These are phyloP conservation scores for Camelus dromedarius DNA, from an alignment of 2,113 vertebrate genomes.

Conservation along the genomic window DNA sequence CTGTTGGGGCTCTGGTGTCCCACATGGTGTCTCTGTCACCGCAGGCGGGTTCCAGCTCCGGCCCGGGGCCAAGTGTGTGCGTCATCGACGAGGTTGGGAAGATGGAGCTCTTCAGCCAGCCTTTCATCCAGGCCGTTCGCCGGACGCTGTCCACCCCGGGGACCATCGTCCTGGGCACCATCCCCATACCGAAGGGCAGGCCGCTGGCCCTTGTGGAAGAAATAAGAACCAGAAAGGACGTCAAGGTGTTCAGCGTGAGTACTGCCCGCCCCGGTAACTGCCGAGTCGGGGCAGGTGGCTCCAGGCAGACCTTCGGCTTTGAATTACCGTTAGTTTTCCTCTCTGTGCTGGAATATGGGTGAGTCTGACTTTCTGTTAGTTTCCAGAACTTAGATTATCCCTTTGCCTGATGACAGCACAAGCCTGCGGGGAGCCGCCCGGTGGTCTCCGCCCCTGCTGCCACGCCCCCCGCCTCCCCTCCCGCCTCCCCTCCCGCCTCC, in stretches of 20 bases:
- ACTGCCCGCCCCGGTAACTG: rapidly evolving
- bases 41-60: slow-evolving; percentile 83
- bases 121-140: slow-evolving; percentile 92
- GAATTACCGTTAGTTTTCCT: too few species aligned
- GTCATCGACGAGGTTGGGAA: slow-evolving; percentile 97
- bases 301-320: background rate
- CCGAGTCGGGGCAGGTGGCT: rapidly evolving
- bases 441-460: background rate
- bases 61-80: slow-evolving; percentile 88
- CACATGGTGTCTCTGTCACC: background rate
- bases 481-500: rapidly evolving
- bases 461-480: rapidly evolving
- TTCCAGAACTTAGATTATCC: background rate
- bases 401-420: background rate
- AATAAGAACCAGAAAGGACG: slow-evolving; percentile 91
- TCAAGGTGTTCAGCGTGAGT: slow-evolving; percentile 95
- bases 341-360: background rate
- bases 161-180: slow-evolving; percentile 93
- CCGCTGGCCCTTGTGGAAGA: slow-evolving; percentile 95
- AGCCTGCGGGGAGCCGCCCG: background rate
- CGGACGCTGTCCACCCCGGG: slow-evolving; percentile 86
- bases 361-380: background rate
- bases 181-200: slow-evolving; percentile 94
- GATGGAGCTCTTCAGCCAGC: slow-evolving; percentile 98
- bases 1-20: background rate